Percentiles rank a stretch among this genome's conserved stretches.
These are phyloP conservation scores for Dryoscopus gambensis DNA, from an alignment of 2,113 vertebrate species.

Conservation along the genomic window DNA sequence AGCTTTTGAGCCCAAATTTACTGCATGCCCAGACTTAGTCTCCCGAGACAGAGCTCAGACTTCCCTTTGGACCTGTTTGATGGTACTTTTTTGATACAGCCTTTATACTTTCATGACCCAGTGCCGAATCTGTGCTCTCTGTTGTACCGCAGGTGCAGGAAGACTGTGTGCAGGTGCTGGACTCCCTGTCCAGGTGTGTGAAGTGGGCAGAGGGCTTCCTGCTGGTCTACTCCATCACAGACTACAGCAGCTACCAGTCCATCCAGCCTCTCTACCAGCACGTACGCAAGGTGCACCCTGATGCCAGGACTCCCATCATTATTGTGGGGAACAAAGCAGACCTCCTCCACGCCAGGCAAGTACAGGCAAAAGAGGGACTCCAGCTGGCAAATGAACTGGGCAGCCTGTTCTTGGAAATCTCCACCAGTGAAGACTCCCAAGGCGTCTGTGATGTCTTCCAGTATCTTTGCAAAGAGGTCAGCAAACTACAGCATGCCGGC, in stretches of 20 bases:
- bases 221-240: constrained; percentile 81
- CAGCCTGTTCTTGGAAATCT: constrained; percentile 78
- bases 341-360: constrained; percentile 76
- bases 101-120: accelerated
- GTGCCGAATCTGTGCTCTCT: background rate
- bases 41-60: background rate
- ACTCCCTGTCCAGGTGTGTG: constrained; percentile 68
- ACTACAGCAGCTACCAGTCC: constrained; percentile 75
- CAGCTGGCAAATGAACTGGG: constrained; percentile 78
- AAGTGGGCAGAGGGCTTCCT: constrained; percentile 83
- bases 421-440: constrained; percentile 78
- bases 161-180: constrained; percentile 47
- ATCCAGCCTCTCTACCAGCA: constrained; percentile 75
- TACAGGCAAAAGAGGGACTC: constrained; percentile 69
- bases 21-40: background rate
- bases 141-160: constrained; percentile 59
- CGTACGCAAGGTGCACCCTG: constrained; percentile 74
- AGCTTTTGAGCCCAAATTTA: background rate
- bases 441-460: constrained; percentile 78
- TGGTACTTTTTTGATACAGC: background rate
- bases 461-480: constrained; percentile 79
- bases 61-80: background rate
- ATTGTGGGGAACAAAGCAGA: constrained; percentile 82
- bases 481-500: constrained; percentile 68
- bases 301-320: constrained; percentile 72